Conservation (phyloP, 1,140 invertebrate species). For the Bilobella aurantiaca region DNA sequence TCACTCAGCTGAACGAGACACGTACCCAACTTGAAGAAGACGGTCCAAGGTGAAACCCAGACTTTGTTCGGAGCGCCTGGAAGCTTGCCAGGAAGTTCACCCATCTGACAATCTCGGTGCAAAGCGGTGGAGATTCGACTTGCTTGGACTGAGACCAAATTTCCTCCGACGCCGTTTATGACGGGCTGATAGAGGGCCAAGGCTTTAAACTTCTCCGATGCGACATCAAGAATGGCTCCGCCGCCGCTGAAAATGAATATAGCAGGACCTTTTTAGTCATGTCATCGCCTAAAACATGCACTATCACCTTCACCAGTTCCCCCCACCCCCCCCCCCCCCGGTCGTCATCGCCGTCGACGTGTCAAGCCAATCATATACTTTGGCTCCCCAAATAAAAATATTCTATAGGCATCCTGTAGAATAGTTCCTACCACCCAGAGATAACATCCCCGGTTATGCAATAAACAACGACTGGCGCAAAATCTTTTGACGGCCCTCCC, state of each 20-base stretch:
- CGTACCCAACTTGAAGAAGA: constrained; percentile 15
- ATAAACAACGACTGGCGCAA: too few species aligned
- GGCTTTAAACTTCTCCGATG: constrained; percentile 41
- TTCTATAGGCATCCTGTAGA: too few species aligned
- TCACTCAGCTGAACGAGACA: too few species aligned
- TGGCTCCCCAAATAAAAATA: too few species aligned
- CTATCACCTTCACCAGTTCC: too few species aligned
- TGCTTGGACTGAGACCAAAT: constrained; percentile 70
- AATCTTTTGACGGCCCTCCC: too few species aligned
- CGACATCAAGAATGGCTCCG: constrained; percentile 41
- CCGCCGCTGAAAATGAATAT: constrained; percentile 34
- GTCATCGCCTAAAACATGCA: too few species aligned
- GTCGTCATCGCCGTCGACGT: too few species aligned
- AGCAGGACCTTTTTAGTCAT: constrained; percentile 9
- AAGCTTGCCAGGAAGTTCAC: constrained; percentile 60
- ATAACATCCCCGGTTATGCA: too few species aligned
- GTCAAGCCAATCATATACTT: too few species aligned
- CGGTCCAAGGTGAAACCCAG: constrained; percentile 16
- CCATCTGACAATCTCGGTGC: constrained; percentile 66
- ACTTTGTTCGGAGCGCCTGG: not conserved
- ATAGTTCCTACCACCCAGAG: too few species aligned
- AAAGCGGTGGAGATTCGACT: constrained; percentile 75
- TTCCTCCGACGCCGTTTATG: constrained; percentile 53
- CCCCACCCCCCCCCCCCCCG: too few species aligned
- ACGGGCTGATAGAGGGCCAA: constrained; percentile 48